phyloP scores from a whole-genome alignment of 92 coral and sea anemone species.

The Epizoanthus stellaris region DNA sequence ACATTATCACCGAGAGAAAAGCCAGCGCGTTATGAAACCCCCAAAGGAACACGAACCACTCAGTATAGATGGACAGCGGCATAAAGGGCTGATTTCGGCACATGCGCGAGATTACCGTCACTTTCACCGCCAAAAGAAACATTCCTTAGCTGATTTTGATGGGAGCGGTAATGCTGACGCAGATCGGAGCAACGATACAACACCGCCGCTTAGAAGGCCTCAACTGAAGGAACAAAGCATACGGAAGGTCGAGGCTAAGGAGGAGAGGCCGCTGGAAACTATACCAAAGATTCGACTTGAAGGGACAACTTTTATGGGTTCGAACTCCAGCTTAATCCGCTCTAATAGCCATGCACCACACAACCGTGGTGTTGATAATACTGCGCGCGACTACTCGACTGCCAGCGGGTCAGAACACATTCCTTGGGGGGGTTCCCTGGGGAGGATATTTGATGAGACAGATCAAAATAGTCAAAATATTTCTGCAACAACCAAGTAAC shows the following conservation, averaged over 20 bases:
- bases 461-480: neutral
- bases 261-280: neutral
- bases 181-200: slow-evolving; percentile 8
- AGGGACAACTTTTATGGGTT: neutral
- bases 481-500: no score
- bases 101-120: slow-evolving; percentile 24
- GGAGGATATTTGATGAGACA: slow-evolving; percentile 25
- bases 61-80: neutral
- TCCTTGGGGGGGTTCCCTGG: slow-evolving; percentile 37
- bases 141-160: neutral
- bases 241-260: neutral
- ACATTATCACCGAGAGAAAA: neutral
- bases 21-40: neutral
- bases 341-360: neutral
- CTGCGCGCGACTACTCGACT: neutral
- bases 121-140: slow-evolving; percentile 15
- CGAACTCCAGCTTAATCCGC: neutral
- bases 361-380: neutral
- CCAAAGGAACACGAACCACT: neutral
- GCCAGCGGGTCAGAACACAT: slow-evolving; percentile 29
- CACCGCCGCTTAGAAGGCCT: neutral
- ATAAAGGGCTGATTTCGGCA: neutral
- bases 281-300: neutral
- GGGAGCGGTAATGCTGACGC: slow-evolving; percentile 16
- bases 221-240: neutral